Percentiles rank a stretch among this genome's conserved stretches.
These are phyloP conservation scores for Netelia virgata DNA, from an alignment of 2,888 invertebrate species.

Conservation along the genomic window DNA sequence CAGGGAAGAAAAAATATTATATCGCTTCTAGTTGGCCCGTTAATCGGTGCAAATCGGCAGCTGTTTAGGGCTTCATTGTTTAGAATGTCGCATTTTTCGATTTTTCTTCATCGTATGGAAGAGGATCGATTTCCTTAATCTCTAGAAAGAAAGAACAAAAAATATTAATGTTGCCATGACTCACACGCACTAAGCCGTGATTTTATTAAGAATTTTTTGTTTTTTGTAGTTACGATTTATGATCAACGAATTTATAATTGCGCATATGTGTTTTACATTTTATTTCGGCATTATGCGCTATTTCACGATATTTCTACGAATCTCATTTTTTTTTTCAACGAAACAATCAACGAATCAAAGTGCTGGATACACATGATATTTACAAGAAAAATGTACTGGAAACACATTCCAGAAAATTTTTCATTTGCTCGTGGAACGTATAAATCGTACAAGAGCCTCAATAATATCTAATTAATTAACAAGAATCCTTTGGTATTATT, in stretches of 20 bases:
- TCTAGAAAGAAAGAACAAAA: constrained; percentile 21
- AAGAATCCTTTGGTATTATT: constrained; percentile 37
- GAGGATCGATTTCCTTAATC: constrained; percentile 13
- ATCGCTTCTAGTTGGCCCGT: constrained; percentile 24
- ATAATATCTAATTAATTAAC: constrained; percentile 35
- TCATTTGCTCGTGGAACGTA: constrained; percentile 41
- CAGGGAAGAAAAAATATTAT: constrained; percentile 29
- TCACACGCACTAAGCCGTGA: constrained; percentile 18
- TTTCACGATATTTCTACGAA: constrained; percentile 29
- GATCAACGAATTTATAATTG: constrained; percentile 3
- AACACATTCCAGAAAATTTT: constrained; percentile 63
- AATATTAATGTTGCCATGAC: constrained; percentile 56
- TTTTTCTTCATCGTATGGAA: constrained; percentile 11
- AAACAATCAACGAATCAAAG: constrained; percentile 17
- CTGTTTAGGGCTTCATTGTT: constrained; percentile 47
- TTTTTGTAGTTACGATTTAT: background rate
- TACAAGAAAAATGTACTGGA: constrained; percentile 54
- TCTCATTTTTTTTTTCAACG: constrained; percentile 42
- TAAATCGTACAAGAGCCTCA: constrained; percentile 31
- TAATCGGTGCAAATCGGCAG: constrained; percentile 23
- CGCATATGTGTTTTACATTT: constrained; percentile 23
- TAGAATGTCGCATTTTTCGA: constrained; percentile 33
- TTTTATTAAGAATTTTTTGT: constrained; percentile 28
- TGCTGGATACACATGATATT: background rate
- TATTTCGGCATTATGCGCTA: constrained; percentile 12